Base-by-base conservation (phyloP, 2,113 vertebrate genomes). In the Strix uralensis region DNA sequence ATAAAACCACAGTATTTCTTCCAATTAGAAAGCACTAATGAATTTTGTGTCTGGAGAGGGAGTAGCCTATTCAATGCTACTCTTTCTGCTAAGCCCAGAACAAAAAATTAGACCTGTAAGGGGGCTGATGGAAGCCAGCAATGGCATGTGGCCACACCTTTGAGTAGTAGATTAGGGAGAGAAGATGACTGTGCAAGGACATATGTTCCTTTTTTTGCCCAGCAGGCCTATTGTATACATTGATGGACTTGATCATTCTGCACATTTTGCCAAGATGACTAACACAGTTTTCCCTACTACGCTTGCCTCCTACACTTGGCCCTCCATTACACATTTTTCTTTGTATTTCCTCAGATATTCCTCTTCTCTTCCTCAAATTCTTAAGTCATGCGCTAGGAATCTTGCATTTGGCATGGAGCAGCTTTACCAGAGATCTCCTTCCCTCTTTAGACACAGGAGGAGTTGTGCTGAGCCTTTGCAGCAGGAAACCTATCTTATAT, bases 11-110 rank as follows among this genome's bases (percentile, higher is more conserved):
- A 78, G 57, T 62, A 87, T 96, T 97, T 93, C 92, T 94, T 94
- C 94, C 97, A 97, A 80, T 96, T 97, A 96, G 97, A 93, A 87
- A 81, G 67, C 49, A 87, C 63, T 91, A 96, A 97, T 95, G 96
- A 94, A 89, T 90, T 92, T 92, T 96, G 47, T 79, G 52, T 85
- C 63, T 83, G 4, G 62, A 70, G 86, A 90, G 82, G 85, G 63
- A 52, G 80, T n/a, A 92, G 58, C 59, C 67, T 77, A 51, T 2
- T 5, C 82, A 55, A 2, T 22, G 80, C 51, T 77, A 42, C 86
- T 44, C 54, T 38, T 74, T 58, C 72, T 94, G 77, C 44, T 70
- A 34, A 65, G 46, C 30, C 75, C 42, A 5, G 40, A 88, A 63
- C 47, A 54, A 36, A 85, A 70, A 57, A 58, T 44, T 1, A 15